Base-by-base conservation (phyloP, 1,140 invertebrate species). In the Battus philenor region DNA sequence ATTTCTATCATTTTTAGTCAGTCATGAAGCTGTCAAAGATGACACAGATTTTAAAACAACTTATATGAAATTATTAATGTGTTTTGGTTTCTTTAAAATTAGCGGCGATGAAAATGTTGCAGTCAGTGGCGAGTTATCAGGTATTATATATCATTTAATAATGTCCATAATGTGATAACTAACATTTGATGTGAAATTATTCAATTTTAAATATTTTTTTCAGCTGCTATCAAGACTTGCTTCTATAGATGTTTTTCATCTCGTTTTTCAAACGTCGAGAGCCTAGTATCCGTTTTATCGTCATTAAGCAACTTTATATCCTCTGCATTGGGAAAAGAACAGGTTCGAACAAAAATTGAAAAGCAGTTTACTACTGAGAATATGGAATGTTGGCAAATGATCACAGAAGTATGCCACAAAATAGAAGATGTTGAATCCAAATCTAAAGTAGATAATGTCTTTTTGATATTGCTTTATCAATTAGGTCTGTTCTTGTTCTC, bases 401-500 rank as follows among this genome's bases (percentile, higher is more conserved):
- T 91, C 51, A 86, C 87, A 13, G 64, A 81, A 51, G 74, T 89
- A 6, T 52, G 81, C 68, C 41, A 80, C 61, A 62, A 59, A 78
- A 44, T 86, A 77, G 49, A 89, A 83, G 53, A 78, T 36, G 58
- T 59, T 55, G 38, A 76, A 26, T 51, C 65, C 44, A 81, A 73
- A 47, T 67, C 79, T 12, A 86, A 86, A 69, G 71, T 86, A 8
- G 75, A 86, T 31, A 86, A 86, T 12, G 89, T 90, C 22, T 92
- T 93, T 68, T 88, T 90, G 45, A 90, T 90, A 18, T 84, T 93
- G 50, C 87, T 91, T 39, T 77, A 93, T 39, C 90, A 92, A 38
- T 89, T 93, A 83, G 89, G 90, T n/a, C 68, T 94, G 9, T 92
- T 93, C 52, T 66, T 93, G 43, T 92, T 93, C 66, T 87, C 87